Conservation (phyloP, 1,140 invertebrate genomes). For the Pogonus chalceus region DNA sequence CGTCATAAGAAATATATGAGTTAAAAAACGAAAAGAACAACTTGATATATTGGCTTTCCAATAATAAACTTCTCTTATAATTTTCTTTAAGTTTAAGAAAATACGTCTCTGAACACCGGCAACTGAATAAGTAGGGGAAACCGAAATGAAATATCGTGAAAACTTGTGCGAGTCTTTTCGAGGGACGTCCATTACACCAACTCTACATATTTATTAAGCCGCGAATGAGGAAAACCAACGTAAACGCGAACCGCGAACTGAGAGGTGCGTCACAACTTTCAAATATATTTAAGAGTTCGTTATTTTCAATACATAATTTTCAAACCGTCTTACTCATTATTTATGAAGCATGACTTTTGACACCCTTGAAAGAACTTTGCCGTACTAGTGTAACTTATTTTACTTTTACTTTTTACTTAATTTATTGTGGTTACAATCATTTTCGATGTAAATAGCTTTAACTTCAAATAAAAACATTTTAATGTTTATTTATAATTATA, state of each 20-base stretch:
- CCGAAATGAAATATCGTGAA: slow-evolving; percentile 3
- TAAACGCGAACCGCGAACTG: no score
- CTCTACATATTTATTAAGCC: slow-evolving; percentile 5
- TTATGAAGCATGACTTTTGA: slow-evolving; percentile 1
- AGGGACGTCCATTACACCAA: background rate
- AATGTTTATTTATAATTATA: no score
- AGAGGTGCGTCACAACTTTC: background rate
- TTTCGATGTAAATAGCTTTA: no score
- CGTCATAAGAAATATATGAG: no score
- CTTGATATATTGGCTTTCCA: no score
- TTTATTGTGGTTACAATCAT: no score
- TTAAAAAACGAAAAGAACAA: no score
- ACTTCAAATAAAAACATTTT: no score
- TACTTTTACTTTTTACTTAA: background rate
- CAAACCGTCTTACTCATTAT: background rate
- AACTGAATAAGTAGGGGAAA: background rate
- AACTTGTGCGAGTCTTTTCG: slow-evolving; percentile 1
- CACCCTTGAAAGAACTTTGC: background rate
- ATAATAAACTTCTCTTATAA: no score
- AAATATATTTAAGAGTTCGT: slow-evolving; percentile 4
- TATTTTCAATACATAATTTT: background rate
- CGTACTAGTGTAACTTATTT: background rate
- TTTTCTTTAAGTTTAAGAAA: no score
- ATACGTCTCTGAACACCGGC: no score
- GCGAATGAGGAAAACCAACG: background rate